Base-by-base conservation (phyloP, 2,797 vertebrate genomes). In the Pipistrellus nathusii region DNA sequence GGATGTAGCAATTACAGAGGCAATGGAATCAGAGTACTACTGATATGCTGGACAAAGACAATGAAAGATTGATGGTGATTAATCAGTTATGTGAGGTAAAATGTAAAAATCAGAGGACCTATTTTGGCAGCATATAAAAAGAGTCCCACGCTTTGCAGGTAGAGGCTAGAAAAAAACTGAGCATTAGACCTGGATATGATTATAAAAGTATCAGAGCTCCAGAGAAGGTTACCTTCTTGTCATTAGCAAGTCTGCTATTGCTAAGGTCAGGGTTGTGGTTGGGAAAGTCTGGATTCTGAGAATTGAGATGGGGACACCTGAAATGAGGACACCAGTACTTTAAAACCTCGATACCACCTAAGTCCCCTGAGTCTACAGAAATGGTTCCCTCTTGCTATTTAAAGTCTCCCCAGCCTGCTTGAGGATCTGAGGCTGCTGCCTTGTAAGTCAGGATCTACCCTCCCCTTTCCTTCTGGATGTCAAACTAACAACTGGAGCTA, bases 51-150 rank as follows among this genome's bases (percentile, higher is more conserved):
- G 91, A 48, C 64, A 88, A 87, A 90, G 76, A 64, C 51, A 51
- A 55, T 41, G 72, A 84, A 76, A 53, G 32, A 14, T 9, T 62
- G 72, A 77, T 90, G 73, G 8, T 72, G 71, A 85, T 82, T 88
- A 81, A 88, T 59, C 68, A 87, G 92, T 75, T 71, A 41, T 72
- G 88, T 84, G 77, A 94, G 72, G 73, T 84, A 95, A 76, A 92
- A 80, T 53, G 44, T 73, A 77, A 87, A 80, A 85, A 90, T 80
- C 72, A 90, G 30, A 92, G 5, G 18, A 6, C 38, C 18, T 87
- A n/a, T 72, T 88, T 88, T 95, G 83, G 38, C 38, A 85, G 13
- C 20, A 46, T 53, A 46, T 84, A 46, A 75, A 90, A 89, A 30
- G 57, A 89, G 12, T 27, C 9, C 48, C 25, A 57, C 5, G 5